phyloP scores from a whole-genome alignment of 2,797 vertebrate species.

The Limosa lapponica region DNA sequence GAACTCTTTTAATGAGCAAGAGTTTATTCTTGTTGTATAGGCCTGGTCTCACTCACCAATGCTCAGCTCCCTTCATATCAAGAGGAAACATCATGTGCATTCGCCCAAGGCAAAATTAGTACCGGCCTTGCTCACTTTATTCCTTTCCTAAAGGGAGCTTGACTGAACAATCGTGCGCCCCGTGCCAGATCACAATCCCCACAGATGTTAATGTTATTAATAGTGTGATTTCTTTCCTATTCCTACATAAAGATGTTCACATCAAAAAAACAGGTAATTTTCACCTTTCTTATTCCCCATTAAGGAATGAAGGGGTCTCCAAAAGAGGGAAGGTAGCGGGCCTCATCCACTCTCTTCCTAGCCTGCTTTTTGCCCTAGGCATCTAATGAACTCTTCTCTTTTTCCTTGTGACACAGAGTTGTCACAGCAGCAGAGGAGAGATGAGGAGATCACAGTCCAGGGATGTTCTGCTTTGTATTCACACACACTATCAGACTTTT shows the following conservation, averaged over 20 bases:
- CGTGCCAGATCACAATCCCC: fast-evolving
- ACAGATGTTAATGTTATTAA: not conserved
- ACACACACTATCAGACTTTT: not conserved
- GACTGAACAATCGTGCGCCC: fast-evolving
- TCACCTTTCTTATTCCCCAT: not conserved
- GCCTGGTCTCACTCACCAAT: not conserved
- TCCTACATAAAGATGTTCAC: not conserved
- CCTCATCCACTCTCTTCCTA: not conserved
- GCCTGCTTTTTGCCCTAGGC: not conserved
- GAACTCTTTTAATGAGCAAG: not conserved
- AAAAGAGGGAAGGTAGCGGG: not conserved
- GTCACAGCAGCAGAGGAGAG: not conserved
- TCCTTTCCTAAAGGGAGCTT: not conserved
- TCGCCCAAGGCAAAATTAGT: not conserved
- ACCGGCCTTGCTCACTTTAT: not conserved
- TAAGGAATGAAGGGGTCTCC: not conserved
- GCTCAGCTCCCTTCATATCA: not conserved
- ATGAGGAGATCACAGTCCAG: not conserved
- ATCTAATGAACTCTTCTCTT: not conserved
- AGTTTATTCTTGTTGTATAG: not conserved
- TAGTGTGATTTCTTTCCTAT: not conserved
- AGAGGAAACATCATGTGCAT: not conserved
- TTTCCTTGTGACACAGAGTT: not conserved
- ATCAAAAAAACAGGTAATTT: not conserved
- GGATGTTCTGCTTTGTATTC: not conserved